Base-by-base conservation (phyloP, 2,797 vertebrate species). In the Saxicola maurus region DNA sequence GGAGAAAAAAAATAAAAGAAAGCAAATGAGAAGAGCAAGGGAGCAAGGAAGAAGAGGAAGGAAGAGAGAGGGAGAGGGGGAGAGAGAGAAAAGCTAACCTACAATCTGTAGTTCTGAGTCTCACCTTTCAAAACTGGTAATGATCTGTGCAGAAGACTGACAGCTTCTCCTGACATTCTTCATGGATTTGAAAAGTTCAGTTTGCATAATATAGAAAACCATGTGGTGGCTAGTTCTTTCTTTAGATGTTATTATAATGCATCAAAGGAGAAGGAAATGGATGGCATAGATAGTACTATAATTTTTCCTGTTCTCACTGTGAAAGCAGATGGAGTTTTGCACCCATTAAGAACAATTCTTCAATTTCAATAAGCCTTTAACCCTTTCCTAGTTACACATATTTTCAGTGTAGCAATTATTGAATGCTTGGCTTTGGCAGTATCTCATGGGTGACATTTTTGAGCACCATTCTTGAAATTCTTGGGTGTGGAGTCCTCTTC, bases 161-260 rank as follows among this genome's bases (percentile, higher is more conserved):
- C 73, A 91, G 45, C 55, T 82, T 95, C 76, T 82, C 66, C 73
- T 86, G 79, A 83, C 87, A 91, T 66, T 76, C 59, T 87, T 89
- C 66, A 49, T 37, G 20, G 49, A 76, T 85, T 92, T 91, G 89
- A 90, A 81, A 93, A 93, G 82, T 87, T 94, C 93, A 78, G 82
- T 89, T 79, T 92, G 79, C 52, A 57, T 93, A 87, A 82, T 60
- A 68, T 15, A 89, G 60, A 78, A 91, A 93, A 45, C 38, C 28
- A 40, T 71, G 75, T 62, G 45, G 42, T 68, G 66, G 59, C 59
- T 90, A 85, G 73, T 78, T 84, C 82, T 91, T 93, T 91, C 77
- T 94, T 91, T 66, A 87, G 86, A 68, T 69, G 40, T 24, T 87
- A 62, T 92, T 93, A 69, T 85, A 75, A 86, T 56, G 37, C 79